Evolutionary conservation across 2,797 vertebrate species (phyloP).

Genomic region (Parambassis ranga): DNA sequence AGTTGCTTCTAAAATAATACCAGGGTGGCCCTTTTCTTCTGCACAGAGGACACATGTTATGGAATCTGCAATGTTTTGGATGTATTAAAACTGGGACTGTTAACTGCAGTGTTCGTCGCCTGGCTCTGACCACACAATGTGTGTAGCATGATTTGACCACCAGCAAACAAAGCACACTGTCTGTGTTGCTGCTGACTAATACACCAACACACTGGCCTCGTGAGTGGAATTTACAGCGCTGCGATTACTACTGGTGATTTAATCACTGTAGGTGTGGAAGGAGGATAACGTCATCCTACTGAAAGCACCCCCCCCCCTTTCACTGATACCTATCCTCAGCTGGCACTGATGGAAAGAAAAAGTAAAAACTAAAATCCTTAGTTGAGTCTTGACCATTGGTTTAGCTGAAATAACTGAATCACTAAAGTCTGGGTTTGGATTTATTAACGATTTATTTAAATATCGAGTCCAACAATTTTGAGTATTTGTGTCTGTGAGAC

Average conservation of each 20-base stretch:
- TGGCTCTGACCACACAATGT: too few species aligned
- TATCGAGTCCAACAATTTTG: background rate
- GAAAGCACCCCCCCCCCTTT: conserved; percentile 20
- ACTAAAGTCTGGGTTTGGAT: background rate
- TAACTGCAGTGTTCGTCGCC: too few species aligned
- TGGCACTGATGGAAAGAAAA: background rate
- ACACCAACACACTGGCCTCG: background rate
- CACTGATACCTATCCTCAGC: conserved; percentile 12
- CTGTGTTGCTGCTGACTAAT: background rate
- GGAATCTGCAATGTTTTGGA: background rate
- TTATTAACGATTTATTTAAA: background rate
- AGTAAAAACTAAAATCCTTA: background rate
- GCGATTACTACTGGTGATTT: conserved; percentile 38
- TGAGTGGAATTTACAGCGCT: too few species aligned
- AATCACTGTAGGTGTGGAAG: conserved; percentile 35
- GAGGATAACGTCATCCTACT: conserved; percentile 32
- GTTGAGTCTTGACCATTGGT: background rate
- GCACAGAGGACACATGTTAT: background rate
- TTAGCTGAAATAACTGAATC: background rate
- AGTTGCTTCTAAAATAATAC: background rate
- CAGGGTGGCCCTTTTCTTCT: background rate
- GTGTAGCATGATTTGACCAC: too few species aligned
- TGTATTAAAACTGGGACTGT: background rate
- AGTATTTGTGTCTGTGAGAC: conserved; percentile 10
- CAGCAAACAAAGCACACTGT: background rate